Percentiles rank a stretch among this genome's conserved stretches.
phyloP scores from a whole-genome alignment of 2,888 invertebrate genomes.

The Tipula helvola region DNA sequence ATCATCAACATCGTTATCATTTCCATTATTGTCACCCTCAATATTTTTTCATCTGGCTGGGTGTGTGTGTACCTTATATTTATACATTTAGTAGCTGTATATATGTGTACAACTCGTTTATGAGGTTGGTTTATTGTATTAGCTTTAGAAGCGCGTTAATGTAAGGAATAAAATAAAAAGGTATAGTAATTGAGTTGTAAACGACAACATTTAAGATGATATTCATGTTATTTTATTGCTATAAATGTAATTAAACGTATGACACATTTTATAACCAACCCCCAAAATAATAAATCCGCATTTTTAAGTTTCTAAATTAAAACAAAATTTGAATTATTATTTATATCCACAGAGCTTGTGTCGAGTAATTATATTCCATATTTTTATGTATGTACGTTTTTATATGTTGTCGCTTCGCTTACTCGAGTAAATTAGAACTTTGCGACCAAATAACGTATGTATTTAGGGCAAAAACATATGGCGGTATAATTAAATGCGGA shows the following conservation, averaged over 20 bases:
- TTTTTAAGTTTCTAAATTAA: not conserved
- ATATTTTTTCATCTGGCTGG: not conserved
- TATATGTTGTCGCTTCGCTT: not conserved
- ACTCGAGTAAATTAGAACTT: not conserved
- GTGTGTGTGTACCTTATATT: not conserved
- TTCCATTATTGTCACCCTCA: slow-evolving; percentile 5
- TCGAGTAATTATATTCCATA: not conserved
- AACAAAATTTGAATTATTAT: not conserved
- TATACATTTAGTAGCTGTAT: not conserved
- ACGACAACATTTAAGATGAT: slow-evolving; percentile 18
- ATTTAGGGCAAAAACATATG: not conserved
- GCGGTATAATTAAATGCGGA: not conserved
- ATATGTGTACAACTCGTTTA: not conserved
- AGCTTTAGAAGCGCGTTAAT: not conserved
- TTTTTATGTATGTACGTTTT: not conserved
- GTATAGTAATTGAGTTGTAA: slow-evolving; percentile 7
- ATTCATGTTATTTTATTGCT: slow-evolving; percentile 16
- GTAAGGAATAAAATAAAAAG: slow-evolving; percentile 4
- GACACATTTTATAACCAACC: not conserved
- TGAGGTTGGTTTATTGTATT: not conserved
- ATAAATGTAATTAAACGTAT: not conserved
- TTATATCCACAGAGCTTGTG: not conserved
- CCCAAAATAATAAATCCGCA: not conserved
- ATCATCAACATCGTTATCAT: slow-evolving; percentile 5
- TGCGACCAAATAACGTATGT: not conserved